Evolutionary conservation across 2,888 invertebrate genomes (phyloP).

Genomic region (Thecophora atra): DNA sequence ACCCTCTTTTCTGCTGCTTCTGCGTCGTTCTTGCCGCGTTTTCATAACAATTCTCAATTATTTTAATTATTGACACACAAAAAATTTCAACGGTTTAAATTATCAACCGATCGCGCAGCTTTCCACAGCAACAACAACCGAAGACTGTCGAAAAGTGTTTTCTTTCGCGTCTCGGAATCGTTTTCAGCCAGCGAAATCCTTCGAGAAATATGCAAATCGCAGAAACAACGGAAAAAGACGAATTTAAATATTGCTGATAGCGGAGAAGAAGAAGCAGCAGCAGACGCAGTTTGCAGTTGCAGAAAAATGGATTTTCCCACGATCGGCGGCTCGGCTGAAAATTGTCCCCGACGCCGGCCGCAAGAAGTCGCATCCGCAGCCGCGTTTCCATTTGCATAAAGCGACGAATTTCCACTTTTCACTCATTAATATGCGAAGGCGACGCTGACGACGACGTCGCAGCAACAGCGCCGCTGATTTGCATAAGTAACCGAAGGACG

Average conservation of each 20-base stretch:
- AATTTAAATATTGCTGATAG: not conserved
- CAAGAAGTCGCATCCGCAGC: slow-evolving; percentile 36
- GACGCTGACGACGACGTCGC: not conserved
- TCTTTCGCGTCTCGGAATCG: not conserved
- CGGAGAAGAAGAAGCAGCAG: not conserved
- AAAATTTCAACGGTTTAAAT: slow-evolving; percentile 7
- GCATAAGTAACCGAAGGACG: no score
- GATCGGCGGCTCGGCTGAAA: slow-evolving; percentile 15
- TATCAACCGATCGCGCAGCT: slow-evolving; percentile 26
- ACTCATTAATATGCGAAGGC: slow-evolving; percentile 27
- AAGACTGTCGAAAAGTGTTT: not conserved
- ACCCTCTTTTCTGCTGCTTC: not conserved
- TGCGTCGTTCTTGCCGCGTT: not conserved
- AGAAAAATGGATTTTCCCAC: slow-evolving; percentile 41
- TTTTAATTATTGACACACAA: not conserved
- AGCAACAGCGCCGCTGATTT: no score
- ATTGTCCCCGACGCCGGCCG: slow-evolving; percentile 29
- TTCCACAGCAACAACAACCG: not conserved
- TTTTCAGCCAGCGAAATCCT: not conserved
- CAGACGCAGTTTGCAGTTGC: no score
- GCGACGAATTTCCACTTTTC: slow-evolving; percentile 18
- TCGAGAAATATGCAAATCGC: slow-evolving; percentile 42
- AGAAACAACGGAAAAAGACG: not conserved
- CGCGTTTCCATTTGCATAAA: slow-evolving; percentile 30
- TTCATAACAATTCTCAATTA: not conserved